Base-by-base conservation (phyloP, 2,113 vertebrate species). In the Sclerurus mexicanus region DNA sequence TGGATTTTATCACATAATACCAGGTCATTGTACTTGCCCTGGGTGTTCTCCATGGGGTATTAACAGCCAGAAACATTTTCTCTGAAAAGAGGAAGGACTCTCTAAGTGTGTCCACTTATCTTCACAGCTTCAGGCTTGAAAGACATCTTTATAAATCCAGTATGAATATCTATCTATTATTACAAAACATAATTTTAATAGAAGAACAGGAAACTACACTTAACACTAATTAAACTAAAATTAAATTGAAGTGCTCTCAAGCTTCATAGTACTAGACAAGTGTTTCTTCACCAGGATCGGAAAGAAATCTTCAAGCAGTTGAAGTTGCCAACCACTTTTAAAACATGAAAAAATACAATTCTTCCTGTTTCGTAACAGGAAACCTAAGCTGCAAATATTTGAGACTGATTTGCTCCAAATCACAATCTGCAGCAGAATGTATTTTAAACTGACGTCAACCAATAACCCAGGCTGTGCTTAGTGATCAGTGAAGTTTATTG, bases 191-290 rank as follows among this genome's bases (percentile, higher is more conserved):
- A n/a, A 35, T 84, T 95, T 87, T 74, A 74, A 87, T 59, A 67
- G 40, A 87, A 89, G 87, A 88, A 60, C 2, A 53, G 67, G 67
- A 87, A 91, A 83, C 12, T 9, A 35, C 39, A 79, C 55, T 89
- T 92, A 53, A 58, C 1, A 2, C 19, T 89, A 95, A 91, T 95
- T 95, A 95, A 94, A 69, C 30, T 62, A 50, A 93, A 95, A 94
- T 89, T 69, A 88, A 72, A 52, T 81, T 84, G 25, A 89, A 94
- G 90, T 89, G 49, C 76, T 93, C 79, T 93, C 60, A 64, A 75
- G 62, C 25, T 89, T 79, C 74, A 30, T 12, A 37, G 53, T 69
- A 52, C 25, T 49, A 9, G 3, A 52, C 50, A 56, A 76, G 19
- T 25, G 4, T 44, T 91, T 49, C 46, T 68, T 81, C 78, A 55